Base-by-base conservation (phyloP, 2,113 vertebrate species). In the Anoura caudifer region DNA sequence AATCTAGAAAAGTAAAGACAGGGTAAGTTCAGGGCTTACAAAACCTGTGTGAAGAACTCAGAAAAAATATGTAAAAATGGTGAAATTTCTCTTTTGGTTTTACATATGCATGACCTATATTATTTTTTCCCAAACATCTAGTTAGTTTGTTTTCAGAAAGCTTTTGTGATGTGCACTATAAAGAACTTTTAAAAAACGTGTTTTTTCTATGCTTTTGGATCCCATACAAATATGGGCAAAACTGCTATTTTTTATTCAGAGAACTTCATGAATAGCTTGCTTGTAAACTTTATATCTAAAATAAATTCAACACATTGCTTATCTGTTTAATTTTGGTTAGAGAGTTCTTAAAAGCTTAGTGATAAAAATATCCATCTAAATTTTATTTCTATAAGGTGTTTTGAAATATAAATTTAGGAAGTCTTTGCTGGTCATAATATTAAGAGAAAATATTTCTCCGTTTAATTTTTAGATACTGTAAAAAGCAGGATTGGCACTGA, bases 331-430 rank as follows among this genome's bases (percentile, higher is more conserved):
- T 88, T 92, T 96, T 94, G 56, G 3, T 72, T 31, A 87, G 63
- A 79, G 83, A 59, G 43, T 72, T 81, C 75, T 63, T 87, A 72
- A 94, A 91, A 47, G 13, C n/a, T 41, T 89, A 87, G 45, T 76
- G 31, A 86, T 14, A 72, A 28, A 92, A 73, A 77, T 70, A 24
- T 70, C 7, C 6, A 65, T 69, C 36, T 73, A 86, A 94, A 86
- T 86, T 16, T 59, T 77, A 76, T 59, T 24, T 87, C 87, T 96
- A 56, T 88, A 97, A 90, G 65, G 63, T 92, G 7, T 82, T 97
- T 93, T 97, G 87, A 97, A 97, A 96, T 96, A 75, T 89, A 90
- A 96, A 96, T 91, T 93, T n/a, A 95, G 94, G 52, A 91, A 97
- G 81, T 94, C 97, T 67, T 45, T 85, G 86, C 87, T 96, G 90